Conservation (phyloP, 2,888 invertebrate species). For the Leptopilina drosophilae region DNA sequence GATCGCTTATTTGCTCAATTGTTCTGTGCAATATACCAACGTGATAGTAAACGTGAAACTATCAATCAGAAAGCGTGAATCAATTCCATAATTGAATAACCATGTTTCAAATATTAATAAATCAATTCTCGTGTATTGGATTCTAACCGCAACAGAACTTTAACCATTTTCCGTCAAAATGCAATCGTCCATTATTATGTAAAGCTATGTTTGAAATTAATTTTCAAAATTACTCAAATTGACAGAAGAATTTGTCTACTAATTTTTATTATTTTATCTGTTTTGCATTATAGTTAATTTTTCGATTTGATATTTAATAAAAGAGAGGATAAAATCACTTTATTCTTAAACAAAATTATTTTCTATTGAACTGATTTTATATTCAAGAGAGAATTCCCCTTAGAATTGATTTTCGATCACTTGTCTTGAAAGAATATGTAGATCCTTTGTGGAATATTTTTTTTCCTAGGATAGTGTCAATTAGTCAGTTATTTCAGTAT, state of each 20-base stretch:
- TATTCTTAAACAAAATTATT: background rate
- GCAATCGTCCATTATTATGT: background rate
- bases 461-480: background rate
- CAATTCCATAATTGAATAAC: constrained; percentile 23
- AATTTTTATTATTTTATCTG: background rate
- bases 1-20: constrained; percentile 12
- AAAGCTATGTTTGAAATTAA: background rate
- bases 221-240: too few species aligned
- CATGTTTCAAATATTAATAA: constrained; percentile 34
- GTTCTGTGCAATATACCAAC: background rate
- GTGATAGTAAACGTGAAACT: constrained; percentile 1
- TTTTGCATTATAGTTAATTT: too few species aligned
- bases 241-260: background rate
- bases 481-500: background rate
- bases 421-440: background rate
- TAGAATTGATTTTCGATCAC: background rate
- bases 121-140: constrained; percentile 27
- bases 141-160: constrained; percentile 29
- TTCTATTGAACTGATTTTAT: background rate
- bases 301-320: background rate
- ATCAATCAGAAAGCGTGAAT: constrained; percentile 31
- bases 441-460: background rate
- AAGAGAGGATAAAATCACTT: background rate
- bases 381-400: background rate
- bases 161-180: background rate